Evolutionary conservation across 2,888 invertebrate species (phyloP), one percentile per base, ranked within the genome.

Genomic region (Morpho helenor): DNA sequence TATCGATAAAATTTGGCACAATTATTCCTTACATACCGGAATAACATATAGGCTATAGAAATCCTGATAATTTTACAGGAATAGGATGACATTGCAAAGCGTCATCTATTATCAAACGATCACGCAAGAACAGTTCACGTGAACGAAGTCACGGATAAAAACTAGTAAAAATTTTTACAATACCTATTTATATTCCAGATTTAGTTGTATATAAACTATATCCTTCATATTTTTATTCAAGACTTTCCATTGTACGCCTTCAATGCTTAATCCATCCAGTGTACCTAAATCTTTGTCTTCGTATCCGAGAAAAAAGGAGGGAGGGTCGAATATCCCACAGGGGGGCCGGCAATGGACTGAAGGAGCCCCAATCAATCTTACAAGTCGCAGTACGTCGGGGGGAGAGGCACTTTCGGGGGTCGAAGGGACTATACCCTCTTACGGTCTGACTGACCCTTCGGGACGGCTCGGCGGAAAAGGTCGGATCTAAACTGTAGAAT

Each of bases 281-380:
- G 59, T 59, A 74, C 76, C 69, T 84, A 85, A 66, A 75, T 79
- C 82, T 61, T 59, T 60, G 75, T 71, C 62, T 66, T 72, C 76
- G 79, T 79, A 76, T 79, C 81, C 80, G 80, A 84, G 82, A 86
- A 88, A 88, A 88, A 87, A 84, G 80, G 82, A 79, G 79, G 85
- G 79, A 77, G 86, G 87, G 84, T 84, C 82, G 84, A 84, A 82
- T 84, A 84, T 84, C 87, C 84, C 87, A 71, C 83, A 81, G 74
- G 81, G 82, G 81, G 84, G 85, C 72, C 80, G 77, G 88, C 85
- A 87, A 88, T 87, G 91, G 91, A 90, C 90, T 90, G 86, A 87
- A 90, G 90, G 88, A 88, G 90, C 85, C 88, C 91, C 91, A 91
- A 91, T 91, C 91, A 91, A 91, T 91, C 91, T 91, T 91, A 87